Evolutionary conservation across 1,140 invertebrate genomes (phyloP), one percentile per base, ranked within the genome.

Genomic region (Camponotus pennsylvanicus): DNA sequence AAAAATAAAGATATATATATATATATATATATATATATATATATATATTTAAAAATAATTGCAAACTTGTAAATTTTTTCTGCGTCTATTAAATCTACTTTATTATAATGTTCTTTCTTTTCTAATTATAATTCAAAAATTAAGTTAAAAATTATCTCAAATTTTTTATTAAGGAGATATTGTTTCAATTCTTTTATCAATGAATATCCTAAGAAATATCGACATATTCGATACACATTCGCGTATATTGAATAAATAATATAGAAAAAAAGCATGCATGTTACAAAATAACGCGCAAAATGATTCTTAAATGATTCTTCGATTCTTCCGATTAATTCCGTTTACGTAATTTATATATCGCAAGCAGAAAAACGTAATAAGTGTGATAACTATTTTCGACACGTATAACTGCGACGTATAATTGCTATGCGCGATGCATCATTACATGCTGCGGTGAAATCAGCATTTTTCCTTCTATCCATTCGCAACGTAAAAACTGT

Each of bases 331-430:
- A 45, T 82, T 71, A 59, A 57, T 3, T 6, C 1, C n/a, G 11
- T 49, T 63, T 73, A 73, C 27, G 40, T 73, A 83, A 49, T 27
- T 27, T 83, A 61, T 45, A 21, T 45, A 59, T 71, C 11, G 27
- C 11, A 61, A 21, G 40, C 8, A 18, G 27, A 37, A 27, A n/a
- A 34, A 61, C 5, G 11, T 4, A 9, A 42, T 6, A 13, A 57
- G 13, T 59, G 59, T 73, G 18, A 59, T 21, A 13, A 82, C 34
- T 71, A 61, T 42, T 82, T 71, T 73, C 27, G 55, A 2, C 49
- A 52, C 27, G 32, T 15, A 21, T 80, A 59, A 59, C 45, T 57
- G 18, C 49, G 13, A 69, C 9, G 37, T 59, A 15, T 5, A 37
- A 49, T 45, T 13, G 11, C 13, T 18, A 59, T 34, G 13, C 6